phyloP scores from a whole-genome alignment of 2,888 invertebrate species.

The Matsumyia berberina region DNA sequence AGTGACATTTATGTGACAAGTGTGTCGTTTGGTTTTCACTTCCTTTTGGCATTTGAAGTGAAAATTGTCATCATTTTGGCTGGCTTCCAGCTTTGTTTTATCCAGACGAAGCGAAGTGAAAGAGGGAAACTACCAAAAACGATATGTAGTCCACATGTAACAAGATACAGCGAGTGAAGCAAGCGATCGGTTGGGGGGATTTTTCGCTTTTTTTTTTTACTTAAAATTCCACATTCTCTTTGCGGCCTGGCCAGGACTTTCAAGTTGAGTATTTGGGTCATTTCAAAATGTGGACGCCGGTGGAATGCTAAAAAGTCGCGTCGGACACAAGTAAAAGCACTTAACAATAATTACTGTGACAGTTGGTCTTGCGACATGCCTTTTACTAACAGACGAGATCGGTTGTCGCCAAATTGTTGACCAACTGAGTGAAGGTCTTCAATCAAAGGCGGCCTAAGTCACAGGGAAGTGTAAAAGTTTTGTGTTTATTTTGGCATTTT shows the following conservation, averaged over 20 bases:
- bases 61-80: slow-evolving; percentile 62
- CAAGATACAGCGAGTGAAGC: slow-evolving; percentile 40
- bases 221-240: slow-evolving; percentile 49
- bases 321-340: slow-evolving; percentile 30
- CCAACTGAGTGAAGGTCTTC: not conserved
- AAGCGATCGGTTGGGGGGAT: slow-evolving; percentile 5
- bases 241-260: slow-evolving; percentile 39
- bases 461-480: too few species aligned
- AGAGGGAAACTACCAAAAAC: slow-evolving; percentile 2
- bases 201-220: slow-evolving; percentile 23
- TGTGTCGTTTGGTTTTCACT: slow-evolving; percentile 40
- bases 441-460: too few species aligned
- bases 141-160: slow-evolving; percentile 53
- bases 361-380: slow-evolving; percentile 40
- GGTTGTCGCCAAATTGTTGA: slow-evolving; percentile 16
- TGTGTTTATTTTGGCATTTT: too few species aligned
- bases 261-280: slow-evolving; percentile 65
- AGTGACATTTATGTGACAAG: slow-evolving; percentile 66
- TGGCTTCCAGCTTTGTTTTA: slow-evolving; percentile 57
- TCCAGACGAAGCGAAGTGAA: slow-evolving; percentile 38
- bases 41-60: slow-evolving; percentile 13
- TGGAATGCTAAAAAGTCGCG: slow-evolving; percentile 10
- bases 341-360: slow-evolving; percentile 45
- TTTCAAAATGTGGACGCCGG: slow-evolving; percentile 7
- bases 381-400: not conserved